Evolutionary conservation across 2,797 vertebrate species (phyloP).

Genomic region (Orestias chungarensis): DNA sequence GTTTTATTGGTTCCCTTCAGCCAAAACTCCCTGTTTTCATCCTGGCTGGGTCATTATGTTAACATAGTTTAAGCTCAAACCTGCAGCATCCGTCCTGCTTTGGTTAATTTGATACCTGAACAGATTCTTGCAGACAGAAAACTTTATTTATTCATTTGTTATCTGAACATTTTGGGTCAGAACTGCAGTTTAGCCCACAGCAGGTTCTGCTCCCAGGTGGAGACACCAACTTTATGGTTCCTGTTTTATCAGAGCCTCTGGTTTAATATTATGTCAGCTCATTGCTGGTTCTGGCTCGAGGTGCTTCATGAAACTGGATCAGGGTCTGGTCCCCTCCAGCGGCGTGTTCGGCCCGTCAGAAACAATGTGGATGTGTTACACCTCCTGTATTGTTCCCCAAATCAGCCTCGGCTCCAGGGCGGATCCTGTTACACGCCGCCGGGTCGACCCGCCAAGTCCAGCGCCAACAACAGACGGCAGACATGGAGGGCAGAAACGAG

Average conservation of each 20-base stretch:
- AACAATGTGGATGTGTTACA: constrained; percentile 2
- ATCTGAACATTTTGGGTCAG: neutral
- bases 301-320: neutral
- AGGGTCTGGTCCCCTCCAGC: neutral
- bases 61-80: neutral
- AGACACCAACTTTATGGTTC: neutral
- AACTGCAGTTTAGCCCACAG: neutral
- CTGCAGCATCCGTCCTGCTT: neutral
- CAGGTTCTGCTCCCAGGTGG: neutral
- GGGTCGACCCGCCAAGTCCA: neutral
- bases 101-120: neutral
- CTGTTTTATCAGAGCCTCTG: neutral
- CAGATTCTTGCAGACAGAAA: neutral
- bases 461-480: neutral
- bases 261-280: neutral
- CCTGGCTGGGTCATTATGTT: neutral
- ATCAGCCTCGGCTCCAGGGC: neutral
- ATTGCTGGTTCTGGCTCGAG: neutral
- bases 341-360: neutral
- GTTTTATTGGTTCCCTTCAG: no score
- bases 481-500: neutral
- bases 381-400: neutral
- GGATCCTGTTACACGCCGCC: constrained; percentile 2
- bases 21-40: neutral
- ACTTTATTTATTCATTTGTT: neutral